Conservation (phyloP, 2,797 vertebrate species). For the Gadopsis marmoratus region DNA sequence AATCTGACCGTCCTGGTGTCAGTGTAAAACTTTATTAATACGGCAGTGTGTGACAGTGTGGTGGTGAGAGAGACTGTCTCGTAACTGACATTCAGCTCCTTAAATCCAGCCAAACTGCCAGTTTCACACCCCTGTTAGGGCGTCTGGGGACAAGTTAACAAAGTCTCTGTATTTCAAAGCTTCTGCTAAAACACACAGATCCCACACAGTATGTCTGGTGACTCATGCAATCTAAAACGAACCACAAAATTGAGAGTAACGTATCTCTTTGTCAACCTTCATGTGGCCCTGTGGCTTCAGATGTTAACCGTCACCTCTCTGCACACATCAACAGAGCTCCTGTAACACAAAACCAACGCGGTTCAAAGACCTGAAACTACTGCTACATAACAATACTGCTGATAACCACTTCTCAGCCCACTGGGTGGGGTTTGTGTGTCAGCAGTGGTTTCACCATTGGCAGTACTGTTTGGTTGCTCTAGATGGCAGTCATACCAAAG, state of each 20-base stretch:
- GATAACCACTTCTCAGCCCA: background rate
- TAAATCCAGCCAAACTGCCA: background rate
- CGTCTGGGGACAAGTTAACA: accelerated
- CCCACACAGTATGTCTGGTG: background rate
- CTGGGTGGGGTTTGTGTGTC: background rate
- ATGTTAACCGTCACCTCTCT: accelerated
- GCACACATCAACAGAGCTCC: background rate
- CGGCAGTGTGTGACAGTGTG: background rate
- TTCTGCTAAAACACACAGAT: background rate
- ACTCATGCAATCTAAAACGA: background rate
- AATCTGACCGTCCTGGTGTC: background rate
- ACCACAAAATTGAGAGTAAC: background rate
- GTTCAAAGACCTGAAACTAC: background rate
- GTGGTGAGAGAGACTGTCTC: background rate
- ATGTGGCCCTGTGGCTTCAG: background rate
- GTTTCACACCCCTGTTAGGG: background rate
- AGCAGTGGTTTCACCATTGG: background rate
- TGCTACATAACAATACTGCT: accelerated
- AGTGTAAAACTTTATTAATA: background rate
- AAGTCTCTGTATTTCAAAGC: background rate
- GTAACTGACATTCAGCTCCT: background rate
- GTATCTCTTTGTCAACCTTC: background rate
- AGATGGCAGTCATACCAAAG: constrained; percentile 45
- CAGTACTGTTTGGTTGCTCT: background rate
- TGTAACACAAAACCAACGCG: background rate